Evolutionary conservation across 1,140 invertebrate species (phyloP), one percentile per base, ranked within the genome.

Genomic region (Goniozus legneri): DNA sequence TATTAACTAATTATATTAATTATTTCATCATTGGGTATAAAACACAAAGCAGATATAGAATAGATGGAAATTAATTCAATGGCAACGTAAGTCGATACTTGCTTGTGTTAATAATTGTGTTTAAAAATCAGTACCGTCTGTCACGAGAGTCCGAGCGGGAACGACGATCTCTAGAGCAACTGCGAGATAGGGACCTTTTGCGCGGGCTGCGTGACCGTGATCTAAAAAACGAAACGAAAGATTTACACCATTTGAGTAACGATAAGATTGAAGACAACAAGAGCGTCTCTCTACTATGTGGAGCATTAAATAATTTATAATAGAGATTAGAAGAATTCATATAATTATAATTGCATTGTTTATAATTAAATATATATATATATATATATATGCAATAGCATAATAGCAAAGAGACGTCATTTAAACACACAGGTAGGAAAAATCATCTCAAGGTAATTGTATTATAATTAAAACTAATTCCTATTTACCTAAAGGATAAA

Each of bases 61-160:
- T 2, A 14, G 24, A 36, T 2, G 19, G 12, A 8, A 15, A 2
- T 30, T 8, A 19, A 12, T 22, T 8, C 33, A 38, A 19, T 15
- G 0, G n/a, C 22, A 16, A 2, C 4, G 8, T 6, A 1, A 13
- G 16, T 14, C 16, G 36, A 24, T 36, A 40, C 2, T 35, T 2
- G 24, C 16, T 35, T 27, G n/a, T 48, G 48, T 43, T 60, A 55
- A 39, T 49, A 40, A 15, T 22, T 42, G 22, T 42, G 32, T 52
- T 27, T 13, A 44, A 47, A 50, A 54, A 52, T 64, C 52, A 73
- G 44, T 76, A 77, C 64, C 75, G 73, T 71, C 75, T 77, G 53
- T 76, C 75, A 39, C 74, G 73, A 38, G 75, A 77, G 36, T 76
- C 72, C 36, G 75, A 77, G 53, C 74, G 74, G 21, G 73, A 75